A percentile compares a stretch with the other conserved stretches of the same genome.
These are phyloP conservation scores for Spondyliosoma cantharus DNA, from an alignment of 2,797 vertebrate genomes.

Conservation along the genomic window DNA sequence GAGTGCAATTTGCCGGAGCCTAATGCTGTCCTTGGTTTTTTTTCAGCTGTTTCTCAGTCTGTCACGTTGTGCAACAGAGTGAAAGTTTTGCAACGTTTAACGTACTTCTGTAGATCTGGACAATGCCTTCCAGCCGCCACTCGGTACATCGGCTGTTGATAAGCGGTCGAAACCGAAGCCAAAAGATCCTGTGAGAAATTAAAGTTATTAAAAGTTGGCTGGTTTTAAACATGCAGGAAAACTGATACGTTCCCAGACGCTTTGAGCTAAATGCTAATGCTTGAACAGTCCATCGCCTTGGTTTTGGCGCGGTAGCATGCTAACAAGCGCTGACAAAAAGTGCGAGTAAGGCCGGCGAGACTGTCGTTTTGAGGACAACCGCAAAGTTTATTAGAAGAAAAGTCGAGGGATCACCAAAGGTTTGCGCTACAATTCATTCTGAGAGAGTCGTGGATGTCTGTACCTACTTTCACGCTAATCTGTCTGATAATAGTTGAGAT, in stretches of 20 bases:
- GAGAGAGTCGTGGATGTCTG: neutral
- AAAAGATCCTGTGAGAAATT: neutral
- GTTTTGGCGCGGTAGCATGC: too few species aligned
- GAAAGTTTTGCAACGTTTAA: neutral
- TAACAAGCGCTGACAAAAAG: too few species aligned
- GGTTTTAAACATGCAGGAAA: too few species aligned
- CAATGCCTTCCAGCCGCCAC: neutral
- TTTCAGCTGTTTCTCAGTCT: neutral
- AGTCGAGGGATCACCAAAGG: neutral
- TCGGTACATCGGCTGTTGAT: neutral
- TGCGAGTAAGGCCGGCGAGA: too few species aligned
- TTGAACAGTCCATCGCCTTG: too few species aligned
- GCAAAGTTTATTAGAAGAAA: neutral
- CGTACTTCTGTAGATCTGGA: neutral
- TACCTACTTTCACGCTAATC: neutral
- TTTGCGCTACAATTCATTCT: neutral
- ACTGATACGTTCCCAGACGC: too few species aligned
- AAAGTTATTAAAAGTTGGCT: too few species aligned
- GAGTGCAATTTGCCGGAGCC: slow-evolving; percentile 11
- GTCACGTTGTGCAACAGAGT: neutral
- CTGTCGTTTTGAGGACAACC: too few species aligned
- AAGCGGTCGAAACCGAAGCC: too few species aligned
- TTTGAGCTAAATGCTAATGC: too few species aligned
- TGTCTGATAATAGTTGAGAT: neutral
- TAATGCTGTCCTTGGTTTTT: neutral